Evolutionary conservation across 2,113 vertebrate genomes (phyloP).

Genomic region (Sclerurus mexicanus): DNA sequence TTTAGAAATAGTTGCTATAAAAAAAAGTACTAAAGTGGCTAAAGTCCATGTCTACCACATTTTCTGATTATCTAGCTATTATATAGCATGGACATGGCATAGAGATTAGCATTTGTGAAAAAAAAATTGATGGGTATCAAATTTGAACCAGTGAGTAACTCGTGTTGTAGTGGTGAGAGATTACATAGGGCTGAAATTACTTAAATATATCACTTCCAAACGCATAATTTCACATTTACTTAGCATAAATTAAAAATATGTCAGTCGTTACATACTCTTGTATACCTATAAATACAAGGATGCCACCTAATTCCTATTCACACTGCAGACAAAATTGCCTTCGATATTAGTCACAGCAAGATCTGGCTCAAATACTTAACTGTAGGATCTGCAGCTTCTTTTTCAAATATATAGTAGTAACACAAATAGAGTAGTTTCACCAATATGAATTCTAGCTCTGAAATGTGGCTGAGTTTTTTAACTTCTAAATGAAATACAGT

Average conservation of each 20-base stretch:
- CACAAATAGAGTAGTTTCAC: conserved; percentile 14
- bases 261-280: fast-evolving
- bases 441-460: not conserved
- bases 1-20: not conserved
- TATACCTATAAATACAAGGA: not conserved
- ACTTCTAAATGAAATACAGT: conserved; percentile 41
- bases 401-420: not conserved
- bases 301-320: not conserved
- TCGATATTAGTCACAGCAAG: not conserved
- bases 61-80: not conserved
- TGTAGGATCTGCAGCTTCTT: not conserved
- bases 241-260: not conserved
- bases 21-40: not conserved
- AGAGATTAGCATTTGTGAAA: not conserved
- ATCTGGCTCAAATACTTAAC: not conserved
- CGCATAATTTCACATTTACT: not conserved
- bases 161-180: not conserved
- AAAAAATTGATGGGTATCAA: not conserved
- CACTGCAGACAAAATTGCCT: not conserved
- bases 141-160: not conserved
- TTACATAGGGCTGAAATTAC: not conserved
- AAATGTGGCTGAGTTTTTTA: not conserved
- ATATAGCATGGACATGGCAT: not conserved
- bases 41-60: not conserved
- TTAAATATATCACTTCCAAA: not conserved